Evolutionary conservation across 2,888 invertebrate species (phyloP), one percentile per base, ranked within the genome.

Genomic region (Pyrrhia umbra): DNA sequence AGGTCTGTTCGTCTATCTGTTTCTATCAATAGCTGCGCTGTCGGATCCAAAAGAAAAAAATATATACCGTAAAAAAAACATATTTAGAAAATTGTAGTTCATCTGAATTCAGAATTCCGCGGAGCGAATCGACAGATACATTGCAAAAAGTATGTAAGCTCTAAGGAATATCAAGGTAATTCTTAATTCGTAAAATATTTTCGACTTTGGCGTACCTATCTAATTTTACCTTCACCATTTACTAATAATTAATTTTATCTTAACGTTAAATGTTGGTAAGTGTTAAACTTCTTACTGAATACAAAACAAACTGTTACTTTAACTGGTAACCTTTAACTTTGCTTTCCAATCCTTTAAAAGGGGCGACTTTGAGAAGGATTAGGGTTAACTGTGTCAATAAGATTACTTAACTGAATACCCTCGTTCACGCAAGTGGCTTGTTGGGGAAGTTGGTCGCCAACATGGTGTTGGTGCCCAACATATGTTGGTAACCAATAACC

Each of bases 281-380:
- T 43, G 2, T n/a, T 20, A 43, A 43, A 13, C 43, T n/a, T 13
- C 13, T 6, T 4, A 20, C n/a, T n/a, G 43, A 21, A 13, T 21
- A 34, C 43, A 55, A 34, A n/a, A 34, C 16, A 23, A 45, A 16
- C 34, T 30, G 23, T 16, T 16, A 21, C 16, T 45, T 43, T 40
- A 52, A 39, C 39, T 40, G 34, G 21, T 15, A 20, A 52, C 30
- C 46, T 16, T 52, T 30, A 42, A 55, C 34, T 39, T 49, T 30
- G 25, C 15, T 18, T 27, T 27, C 46, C 57, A 34, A 68, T 64
- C 46, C 57, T 47, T 34, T 64, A 30, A 64, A 68, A 64, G 64
- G 59, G 54, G 18, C 18, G 39, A 51, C 50, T 61, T 45, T 30
- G 34, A 51, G 47, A 50, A 49, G 56, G 37, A 23, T 45, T 27